Base-by-base conservation (phyloP, 1,140 invertebrate genomes). In the Papilio helenus region DNA sequence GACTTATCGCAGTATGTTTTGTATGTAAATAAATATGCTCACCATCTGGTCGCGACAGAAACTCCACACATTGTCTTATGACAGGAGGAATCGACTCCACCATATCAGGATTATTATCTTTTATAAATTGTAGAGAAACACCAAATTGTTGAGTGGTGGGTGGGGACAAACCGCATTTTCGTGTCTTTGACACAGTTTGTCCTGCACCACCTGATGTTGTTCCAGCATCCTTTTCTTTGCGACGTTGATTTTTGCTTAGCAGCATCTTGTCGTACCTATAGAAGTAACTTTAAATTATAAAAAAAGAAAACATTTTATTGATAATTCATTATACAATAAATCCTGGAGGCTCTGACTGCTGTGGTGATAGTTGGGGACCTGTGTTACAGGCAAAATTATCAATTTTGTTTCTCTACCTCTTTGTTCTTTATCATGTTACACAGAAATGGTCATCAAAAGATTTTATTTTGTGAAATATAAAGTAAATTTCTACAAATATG, bases 91-190 rank as follows among this genome's bases (percentile, higher is more conserved):
- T 99, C 14, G 94, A 95, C 72, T 95, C 95, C 0, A 93, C 85
- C 83, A 96, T 94, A 80, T 94, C 92, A 1, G 97, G 95, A 92
- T 99, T 98, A 88, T 98, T 96, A 82, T 98, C 97, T 87, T 97
- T 98, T 76, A 99, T 99, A 89, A 98, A 98, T 88, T 97, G 96
- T 80, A 99, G 94, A 26, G 98, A 97, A 9, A 99, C 98, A 44
- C 98, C 98, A 95, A 99, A 99, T 94, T 99, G 99, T 88, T 98
- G 97, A 16, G 97, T 98, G 18, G 96, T 96, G 65, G 96, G 96
- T 76, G 95, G 95, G 18, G 93, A 91, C 72, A 94, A 16, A 3
- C 61, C 61, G 3, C 10, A 3, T 29, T 12, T 29, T 34, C 61
- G 9, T 14, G 58, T 9, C 26, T 26, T 12, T 68, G 23, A 23